Evolutionary conservation across 2,888 invertebrate genomes (phyloP).

Genomic region (Drosophila gaucha): DNA sequence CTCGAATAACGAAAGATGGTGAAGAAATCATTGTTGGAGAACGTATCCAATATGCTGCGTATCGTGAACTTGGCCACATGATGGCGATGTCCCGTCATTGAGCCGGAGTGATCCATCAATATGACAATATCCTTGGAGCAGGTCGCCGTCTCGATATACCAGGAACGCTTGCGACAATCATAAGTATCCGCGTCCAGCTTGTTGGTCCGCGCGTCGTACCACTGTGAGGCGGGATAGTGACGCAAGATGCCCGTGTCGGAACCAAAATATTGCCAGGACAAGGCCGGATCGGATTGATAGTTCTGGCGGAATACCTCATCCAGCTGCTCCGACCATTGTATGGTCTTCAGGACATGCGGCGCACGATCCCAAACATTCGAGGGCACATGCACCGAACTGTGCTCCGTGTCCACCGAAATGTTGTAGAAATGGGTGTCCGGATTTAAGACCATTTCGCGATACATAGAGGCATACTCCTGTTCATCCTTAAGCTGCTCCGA

Average conservation of each 20-base stretch:
- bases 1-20: constrained; percentile 95
- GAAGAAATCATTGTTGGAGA: constrained; percentile 99
- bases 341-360: constrained; percentile 88
- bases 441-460: constrained; percentile 87
- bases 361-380: constrained; percentile 95
- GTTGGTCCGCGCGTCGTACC: constrained; percentile 85
- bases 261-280: constrained; percentile 99
- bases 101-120: constrained; percentile 97
- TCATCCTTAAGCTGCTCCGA: constrained; percentile 76
- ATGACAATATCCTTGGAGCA: constrained; percentile 99
- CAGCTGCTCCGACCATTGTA: constrained; percentile 95
- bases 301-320: constrained; percentile 94
- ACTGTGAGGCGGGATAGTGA: constrained; percentile 94
- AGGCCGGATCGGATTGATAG: constrained; percentile 93
- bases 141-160: constrained; percentile 99
- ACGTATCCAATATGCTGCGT: constrained; percentile 94
- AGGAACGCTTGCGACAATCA: constrained; percentile 96
- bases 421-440: constrained; percentile 94
- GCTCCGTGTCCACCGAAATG: constrained; percentile 91
- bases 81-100: constrained; percentile 94
- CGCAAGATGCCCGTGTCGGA: constrained; percentile 96
- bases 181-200: constrained; percentile 90
- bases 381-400: constrained; percentile 96
- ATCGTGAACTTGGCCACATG: constrained; percentile 94
- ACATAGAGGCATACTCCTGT: constrained; percentile 83